Percentiles rank a stretch among this genome's conserved stretches.
phyloP scores from a whole-genome alignment of 2,797 vertebrate species.

The Parauchenoglanis ngamensis region DNA sequence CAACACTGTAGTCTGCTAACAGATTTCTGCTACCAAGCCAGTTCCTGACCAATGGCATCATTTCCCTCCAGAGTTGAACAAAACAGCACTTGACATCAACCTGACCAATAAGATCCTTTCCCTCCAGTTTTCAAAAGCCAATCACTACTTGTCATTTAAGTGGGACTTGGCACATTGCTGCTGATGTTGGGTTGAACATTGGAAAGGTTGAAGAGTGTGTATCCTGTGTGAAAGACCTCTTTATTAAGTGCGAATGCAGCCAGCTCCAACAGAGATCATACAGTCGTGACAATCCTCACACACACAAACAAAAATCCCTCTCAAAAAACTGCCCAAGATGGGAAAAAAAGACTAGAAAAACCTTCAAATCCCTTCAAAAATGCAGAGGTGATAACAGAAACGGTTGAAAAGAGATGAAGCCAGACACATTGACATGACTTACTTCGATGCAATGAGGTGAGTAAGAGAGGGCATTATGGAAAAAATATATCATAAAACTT shows the following conservation, averaged over 20 bases:
- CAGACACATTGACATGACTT: not conserved
- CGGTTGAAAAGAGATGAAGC: not conserved
- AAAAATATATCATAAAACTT: not conserved
- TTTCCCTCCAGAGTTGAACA: conserved; percentile 37
- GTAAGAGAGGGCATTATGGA: not conserved
- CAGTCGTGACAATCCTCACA: conserved; percentile 34
- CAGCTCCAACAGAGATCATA: conserved; percentile 41
- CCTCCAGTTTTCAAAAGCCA: conserved; percentile 48
- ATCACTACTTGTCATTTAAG: conserved; percentile 45
- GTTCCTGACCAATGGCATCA: conserved; percentile 23
- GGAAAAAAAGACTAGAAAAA: not conserved
- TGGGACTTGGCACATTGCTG: conserved; percentile 41
- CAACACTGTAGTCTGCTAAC: not conserved
- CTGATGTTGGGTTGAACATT: conserved; percentile 33
- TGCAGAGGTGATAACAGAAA: not conserved
- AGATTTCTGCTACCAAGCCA: conserved; percentile 17
- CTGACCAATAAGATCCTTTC: conserved; percentile 43
- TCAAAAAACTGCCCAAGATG: not conserved
- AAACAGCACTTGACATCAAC: conserved; percentile 23
- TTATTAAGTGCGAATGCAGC: conserved; percentile 42
- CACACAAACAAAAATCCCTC: not conserved
- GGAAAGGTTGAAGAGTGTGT: conserved; percentile 34
- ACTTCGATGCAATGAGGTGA: not conserved
- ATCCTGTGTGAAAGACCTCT: conserved; percentile 56
- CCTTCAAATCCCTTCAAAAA: not conserved